A percentile compares a stretch with the other conserved stretches of the same genome.
These are phyloP conservation scores for Ptilorrhoa leucosticta DNA, from an alignment of 2,113 vertebrate species.

Conservation along the genomic window DNA sequence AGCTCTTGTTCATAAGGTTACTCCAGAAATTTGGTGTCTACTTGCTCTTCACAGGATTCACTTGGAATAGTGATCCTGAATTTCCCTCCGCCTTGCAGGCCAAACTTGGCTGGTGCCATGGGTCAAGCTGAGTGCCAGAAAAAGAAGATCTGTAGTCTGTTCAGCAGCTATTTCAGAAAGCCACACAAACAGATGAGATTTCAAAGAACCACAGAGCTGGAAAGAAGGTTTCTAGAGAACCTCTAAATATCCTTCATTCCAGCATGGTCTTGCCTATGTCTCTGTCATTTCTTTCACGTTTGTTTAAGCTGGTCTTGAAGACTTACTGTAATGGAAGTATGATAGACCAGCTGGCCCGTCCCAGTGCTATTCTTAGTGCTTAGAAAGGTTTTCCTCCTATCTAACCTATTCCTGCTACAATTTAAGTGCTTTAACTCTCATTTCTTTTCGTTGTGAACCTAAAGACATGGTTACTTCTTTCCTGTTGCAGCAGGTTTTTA, in stretches of 20 bases:
- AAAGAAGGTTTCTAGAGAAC: not conserved
- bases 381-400: not conserved
- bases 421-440: not conserved
- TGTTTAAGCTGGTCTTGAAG: not conserved
- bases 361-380: not conserved
- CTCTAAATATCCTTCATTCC: not conserved
- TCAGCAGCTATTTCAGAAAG: constrained; percentile 3
- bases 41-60: not conserved
- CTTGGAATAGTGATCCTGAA: not conserved
- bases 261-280: not conserved
- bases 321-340: not conserved
- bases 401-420: not conserved
- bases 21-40: not conserved
- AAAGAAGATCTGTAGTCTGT: not conserved
- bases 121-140: not conserved
- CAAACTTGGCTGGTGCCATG: not conserved
- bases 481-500: not conserved
- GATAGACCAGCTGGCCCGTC: not conserved
- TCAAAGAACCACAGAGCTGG: not conserved
- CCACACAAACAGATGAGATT: not conserved
- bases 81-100: not conserved
- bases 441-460: not conserved
- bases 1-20: not conserved
- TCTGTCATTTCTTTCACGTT: not conserved
- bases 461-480: not conserved